These are phyloP conservation scores for Pseudococcus jackbeardsleyi DNA, from an alignment of 2,888 invertebrate genomes.

Conservation along the genomic window DNA sequence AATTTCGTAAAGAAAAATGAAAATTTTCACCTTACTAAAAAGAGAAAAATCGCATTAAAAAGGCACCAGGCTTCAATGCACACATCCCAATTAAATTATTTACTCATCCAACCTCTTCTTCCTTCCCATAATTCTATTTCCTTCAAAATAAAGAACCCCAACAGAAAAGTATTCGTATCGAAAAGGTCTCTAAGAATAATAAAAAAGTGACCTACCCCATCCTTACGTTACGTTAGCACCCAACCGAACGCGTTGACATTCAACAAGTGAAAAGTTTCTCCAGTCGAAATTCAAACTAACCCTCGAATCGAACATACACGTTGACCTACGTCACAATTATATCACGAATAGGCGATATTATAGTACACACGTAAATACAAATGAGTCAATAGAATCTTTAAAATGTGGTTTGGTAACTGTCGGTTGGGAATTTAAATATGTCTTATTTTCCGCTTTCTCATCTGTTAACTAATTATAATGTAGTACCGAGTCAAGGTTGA, in stretches of 20 bases:
- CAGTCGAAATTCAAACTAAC: not conserved
- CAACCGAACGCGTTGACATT: conserved; percentile 8
- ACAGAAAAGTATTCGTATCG: not conserved
- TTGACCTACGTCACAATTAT: conserved; percentile 56
- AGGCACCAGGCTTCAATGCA: too few relatives aligned
- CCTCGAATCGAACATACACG: conserved; percentile 2
- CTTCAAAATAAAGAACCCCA: too few relatives aligned
- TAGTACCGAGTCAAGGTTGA: conserved; percentile 56
- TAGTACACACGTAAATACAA: not conserved
- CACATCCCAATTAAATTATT: too few relatives aligned
- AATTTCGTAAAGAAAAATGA: too few relatives aligned
- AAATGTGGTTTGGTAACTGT: conserved; percentile 60
- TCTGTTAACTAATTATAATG: conserved; percentile 58
- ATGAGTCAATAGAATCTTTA: conserved; percentile 61
- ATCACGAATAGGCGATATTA: conserved; percentile 54
- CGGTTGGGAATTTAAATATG: conserved; percentile 33
- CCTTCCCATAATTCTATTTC: too few relatives aligned
- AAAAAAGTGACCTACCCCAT: not conserved
- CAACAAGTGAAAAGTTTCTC: conserved; percentile 45
- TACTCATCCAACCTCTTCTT: too few relatives aligned
- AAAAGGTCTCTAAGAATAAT: not conserved
- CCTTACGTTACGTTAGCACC: not conserved
- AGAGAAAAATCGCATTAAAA: too few relatives aligned
- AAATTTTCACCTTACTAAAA: too few relatives aligned
- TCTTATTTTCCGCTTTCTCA: conserved; percentile 56